These are phyloP conservation scores for Epinephelus lanceolatus DNA, from an alignment of 2,113 vertebrate genomes.

Conservation along the genomic window DNA sequence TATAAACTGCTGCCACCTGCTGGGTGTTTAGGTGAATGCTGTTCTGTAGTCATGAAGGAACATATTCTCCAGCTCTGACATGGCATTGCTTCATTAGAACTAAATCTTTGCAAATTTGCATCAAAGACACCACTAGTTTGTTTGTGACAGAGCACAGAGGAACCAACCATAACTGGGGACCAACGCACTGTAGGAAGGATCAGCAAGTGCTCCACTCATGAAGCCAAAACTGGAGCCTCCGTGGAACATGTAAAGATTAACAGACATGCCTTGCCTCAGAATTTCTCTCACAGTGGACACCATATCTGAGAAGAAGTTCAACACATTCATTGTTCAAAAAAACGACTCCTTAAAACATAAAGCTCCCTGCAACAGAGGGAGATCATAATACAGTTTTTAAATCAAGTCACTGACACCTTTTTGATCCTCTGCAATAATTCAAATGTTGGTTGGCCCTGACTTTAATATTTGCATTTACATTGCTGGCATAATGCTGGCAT, in stretches of 20 bases:
- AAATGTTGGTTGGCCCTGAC: neutral
- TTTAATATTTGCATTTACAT: slow-evolving; percentile 14
- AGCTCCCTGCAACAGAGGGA: neutral
- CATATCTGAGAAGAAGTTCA: slow-evolving; percentile 84
- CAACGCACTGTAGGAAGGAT: slow-evolving; percentile 88
- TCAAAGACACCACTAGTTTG: slow-evolving; percentile 1
- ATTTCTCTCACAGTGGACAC: slow-evolving; percentile 86
- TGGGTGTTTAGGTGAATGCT: slow-evolving; percentile 30
- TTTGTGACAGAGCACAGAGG: neutral
- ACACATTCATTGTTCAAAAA: neutral
- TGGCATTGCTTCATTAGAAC: neutral
- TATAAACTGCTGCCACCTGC: slow-evolving; percentile 55
- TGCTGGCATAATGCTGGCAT: neutral
- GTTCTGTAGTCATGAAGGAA: neutral
- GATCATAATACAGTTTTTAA: neutral
- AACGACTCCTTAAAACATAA: neutral
- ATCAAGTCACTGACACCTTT: neutral
- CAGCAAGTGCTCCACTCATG: slow-evolving; percentile 89
- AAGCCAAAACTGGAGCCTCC: slow-evolving; percentile 97
- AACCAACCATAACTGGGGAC: slow-evolving; percentile 93
- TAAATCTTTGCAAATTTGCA: slow-evolving; percentile 32
- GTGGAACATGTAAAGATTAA: slow-evolving; percentile 97
- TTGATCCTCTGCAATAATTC: neutral
- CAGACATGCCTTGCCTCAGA: slow-evolving; percentile 88
- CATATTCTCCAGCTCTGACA: neutral